These are phyloP conservation scores for Chelon auratus DNA, from an alignment of 2,797 vertebrate genomes.

Conservation along the genomic window DNA sequence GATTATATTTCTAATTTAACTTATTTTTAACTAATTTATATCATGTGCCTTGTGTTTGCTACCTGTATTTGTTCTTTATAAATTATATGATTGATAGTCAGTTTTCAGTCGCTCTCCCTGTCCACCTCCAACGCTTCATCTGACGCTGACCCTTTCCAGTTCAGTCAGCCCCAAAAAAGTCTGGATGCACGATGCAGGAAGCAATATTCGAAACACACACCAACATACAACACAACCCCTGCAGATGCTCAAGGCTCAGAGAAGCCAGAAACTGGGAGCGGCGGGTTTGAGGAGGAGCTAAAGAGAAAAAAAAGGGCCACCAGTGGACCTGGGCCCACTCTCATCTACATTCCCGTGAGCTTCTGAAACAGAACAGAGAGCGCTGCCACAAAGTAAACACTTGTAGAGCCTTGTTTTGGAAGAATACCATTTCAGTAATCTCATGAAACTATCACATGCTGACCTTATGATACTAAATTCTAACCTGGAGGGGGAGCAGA, in stretches of 20 bases:
- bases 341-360: conserved; percentile 68
- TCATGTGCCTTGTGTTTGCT: not conserved
- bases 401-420: conserved; percentile 68
- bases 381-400: conserved; percentile 68
- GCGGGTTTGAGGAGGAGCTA: conserved; percentile 41
- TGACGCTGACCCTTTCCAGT: not conserved
- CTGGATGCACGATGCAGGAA: not conserved
- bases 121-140: not conserved
- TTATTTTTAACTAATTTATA: not conserved
- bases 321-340: conserved; percentile 50
- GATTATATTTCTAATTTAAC: not conserved
- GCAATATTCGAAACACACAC: conserved; percentile 15
- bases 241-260: conserved; percentile 35
- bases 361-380: conserved; percentile 72
- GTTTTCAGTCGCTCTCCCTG: not conserved
- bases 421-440: conserved; percentile 75
- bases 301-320: conserved; percentile 34
- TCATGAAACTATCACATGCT: conserved; percentile 84
- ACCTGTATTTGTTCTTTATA: not conserved
- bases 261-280: conserved; percentile 28
- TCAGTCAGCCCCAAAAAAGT: not conserved
- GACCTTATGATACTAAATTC: conserved; percentile 85
- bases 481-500: conserved; percentile 83
- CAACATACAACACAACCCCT: conserved; percentile 4
- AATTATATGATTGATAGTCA: not conserved